A percentile compares a stretch with the other conserved stretches of the same genome.
Conservation (phyloP, 2,888 invertebrate genomes). For the Stenurella melanura region DNA sequence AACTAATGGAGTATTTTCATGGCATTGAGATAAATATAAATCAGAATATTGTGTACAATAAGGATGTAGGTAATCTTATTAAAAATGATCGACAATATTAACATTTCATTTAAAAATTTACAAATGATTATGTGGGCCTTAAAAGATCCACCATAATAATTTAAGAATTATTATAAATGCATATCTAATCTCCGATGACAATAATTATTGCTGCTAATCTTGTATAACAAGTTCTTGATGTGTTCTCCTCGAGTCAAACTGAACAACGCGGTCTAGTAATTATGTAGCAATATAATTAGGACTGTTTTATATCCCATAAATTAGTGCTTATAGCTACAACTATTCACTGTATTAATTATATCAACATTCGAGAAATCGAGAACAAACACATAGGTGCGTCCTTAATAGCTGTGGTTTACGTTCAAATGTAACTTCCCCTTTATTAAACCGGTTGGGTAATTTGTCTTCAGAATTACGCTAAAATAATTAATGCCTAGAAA, state of each 20-base stretch:
- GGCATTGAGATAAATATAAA: too few species aligned
- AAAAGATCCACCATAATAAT: too few species aligned
- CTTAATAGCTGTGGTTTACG: slow-evolving; percentile 49
- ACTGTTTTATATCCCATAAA: slow-evolving; percentile 48
- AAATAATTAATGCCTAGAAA: slow-evolving; percentile 24
- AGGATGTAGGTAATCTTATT: too few species aligned
- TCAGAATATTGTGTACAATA: too few species aligned
- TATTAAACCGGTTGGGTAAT: slow-evolving; percentile 35
- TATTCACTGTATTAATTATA: slow-evolving; percentile 50
- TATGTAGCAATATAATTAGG: slow-evolving; percentile 50
- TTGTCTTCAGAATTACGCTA: slow-evolving; percentile 29
- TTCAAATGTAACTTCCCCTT: slow-evolving; percentile 40
- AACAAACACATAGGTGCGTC: slow-evolving; percentile 54
- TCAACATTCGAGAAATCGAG: slow-evolving; percentile 52
- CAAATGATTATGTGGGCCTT: too few species aligned
- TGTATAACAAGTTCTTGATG: slow-evolving; percentile 26
- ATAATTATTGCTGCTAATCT: slow-evolving; percentile 15
- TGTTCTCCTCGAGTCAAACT: slow-evolving; percentile 9
- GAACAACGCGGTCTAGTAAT: slow-evolving; percentile 40
- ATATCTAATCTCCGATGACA: background rate
- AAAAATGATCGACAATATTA: too few species aligned
- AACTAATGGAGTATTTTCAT: too few species aligned
- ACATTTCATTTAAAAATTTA: too few species aligned
- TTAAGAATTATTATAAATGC: too few species aligned
- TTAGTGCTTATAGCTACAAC: slow-evolving; percentile 47